phyloP scores from a whole-genome alignment of 2,113 vertebrate genomes.

The Heterochromis multidens region DNA sequence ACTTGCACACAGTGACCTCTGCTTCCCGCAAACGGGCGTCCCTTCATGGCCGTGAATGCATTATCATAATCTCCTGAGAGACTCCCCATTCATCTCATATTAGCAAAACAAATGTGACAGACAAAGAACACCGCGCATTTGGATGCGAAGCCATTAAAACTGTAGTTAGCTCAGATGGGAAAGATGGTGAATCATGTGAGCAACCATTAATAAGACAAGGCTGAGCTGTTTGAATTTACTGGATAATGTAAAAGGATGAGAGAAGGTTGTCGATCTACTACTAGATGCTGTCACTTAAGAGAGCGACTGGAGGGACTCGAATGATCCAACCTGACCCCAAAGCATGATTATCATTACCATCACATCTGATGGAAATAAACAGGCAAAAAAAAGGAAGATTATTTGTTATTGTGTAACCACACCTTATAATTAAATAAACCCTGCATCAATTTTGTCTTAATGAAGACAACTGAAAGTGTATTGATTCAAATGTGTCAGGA shows the following conservation, averaged over 20 bases:
- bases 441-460: not conserved
- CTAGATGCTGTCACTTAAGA: not conserved
- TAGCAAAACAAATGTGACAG: constrained; percentile 58
- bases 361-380: constrained; percentile 2
- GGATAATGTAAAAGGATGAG: not conserved
- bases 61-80: constrained; percentile 64
- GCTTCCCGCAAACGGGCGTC: not conserved
- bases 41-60: constrained; percentile 58
- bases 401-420: not conserved
- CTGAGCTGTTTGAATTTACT: constrained; percentile 1
- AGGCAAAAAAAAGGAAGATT: not conserved
- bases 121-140: constrained; percentile 22
- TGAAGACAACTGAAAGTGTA: not conserved
- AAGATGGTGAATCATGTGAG: not conserved
- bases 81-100: constrained; percentile 61
- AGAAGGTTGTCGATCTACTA: not conserved
- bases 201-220: constrained; percentile 12
- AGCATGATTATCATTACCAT: constrained; percentile 8
- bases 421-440: not conserved
- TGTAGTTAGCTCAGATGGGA: constrained; percentile 8
- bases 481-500: not conserved
- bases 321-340: not conserved
- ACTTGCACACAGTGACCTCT: not conserved
- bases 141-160: constrained; percentile 10
- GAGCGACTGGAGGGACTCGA: not conserved